Base-by-base conservation (phyloP, 2,797 vertebrate species). In the Dendrocincla fuliginosa region DNA sequence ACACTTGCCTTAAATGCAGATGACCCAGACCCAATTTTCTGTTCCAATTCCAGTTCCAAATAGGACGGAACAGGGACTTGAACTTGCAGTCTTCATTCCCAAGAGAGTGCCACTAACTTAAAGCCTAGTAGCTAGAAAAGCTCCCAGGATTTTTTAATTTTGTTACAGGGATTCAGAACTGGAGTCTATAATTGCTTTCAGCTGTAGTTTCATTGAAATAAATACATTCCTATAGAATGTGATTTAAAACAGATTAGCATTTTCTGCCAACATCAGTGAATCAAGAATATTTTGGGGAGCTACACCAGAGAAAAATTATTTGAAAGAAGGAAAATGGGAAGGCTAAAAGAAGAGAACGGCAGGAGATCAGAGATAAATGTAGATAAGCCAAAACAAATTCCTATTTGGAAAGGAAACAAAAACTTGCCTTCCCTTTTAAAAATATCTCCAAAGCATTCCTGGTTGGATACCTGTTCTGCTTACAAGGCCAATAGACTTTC, bases 141-240 rank as follows among this genome's bases (percentile, higher is more conserved):
- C 65, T 95, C 73, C 35, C 0, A 1, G 61, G 87, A 86, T 81
- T 64, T 91, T 92, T 80, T 24, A 24, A 73, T 91, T 94, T 95
- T 95, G 50, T 94, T 86, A 93, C 42, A 86, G 61, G 14, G 76
- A 69, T 80, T 88, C 50, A 69, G 89, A 91, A 91, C 41, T 84
- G 52, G 49, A 91, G 53, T 13, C 57, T 25, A 44, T 90, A 95
- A 93, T 90, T 94, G 59, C 87, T 90, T 91, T 95, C 94, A 95
- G 94, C 94, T 97, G 89, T 95, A 94, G 76, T 78, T 95, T 86
- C 94, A 93, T 39, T 95, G 89, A 90, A 93, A 95, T 25, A 95
- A 93, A 88, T 78, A 78, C 10, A 86, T 93, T 94, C 17, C 55
- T 59, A 84, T 47, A 94, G 84, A 91, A 92, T 81, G 41, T 71